Evolutionary conservation across 2,888 invertebrate species (phyloP), one percentile per base, ranked within the genome.

Genomic region (Monopis laevigella): DNA sequence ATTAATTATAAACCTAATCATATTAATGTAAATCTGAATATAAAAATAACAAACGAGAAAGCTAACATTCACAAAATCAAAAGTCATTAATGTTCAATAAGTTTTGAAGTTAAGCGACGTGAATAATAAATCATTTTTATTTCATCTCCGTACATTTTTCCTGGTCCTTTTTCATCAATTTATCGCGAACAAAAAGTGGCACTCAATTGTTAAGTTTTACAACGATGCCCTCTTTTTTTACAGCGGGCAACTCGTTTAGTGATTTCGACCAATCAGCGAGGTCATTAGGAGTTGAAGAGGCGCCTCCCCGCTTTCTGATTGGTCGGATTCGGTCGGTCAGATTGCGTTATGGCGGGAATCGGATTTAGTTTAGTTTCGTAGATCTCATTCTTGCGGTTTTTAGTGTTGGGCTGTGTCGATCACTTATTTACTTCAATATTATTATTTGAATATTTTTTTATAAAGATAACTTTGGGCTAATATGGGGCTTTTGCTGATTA

Each of bases 31-130:
- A n/a, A n/a, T n/a, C n/a, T n/a, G n/a, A n/a, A n/a, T n/a, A n/a
- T n/a, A n/a, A n/a, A n/a, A n/a, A n/a, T n/a, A n/a, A n/a, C n/a
- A n/a, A n/a, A n/a, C n/a, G n/a, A n/a, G n/a, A n/a, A 41, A 41
- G 5, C 26, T 3, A 17, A 14, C 21, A 35, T n/a, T 51, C 50
- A 59, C 64, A 64, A 74, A 75, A 77, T 80, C 78, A 77, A 68
- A 75, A 77, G 67, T 74, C 72, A 77, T 80, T 77, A 78, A 65
- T 56, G 69, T 80, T 67, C 69, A 74, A 75, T 78, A 75, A 74
- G 73, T 80, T 78, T 38, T 72, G 74, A 77, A 73, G 72, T 74
- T 71, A 68, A 65, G 60, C 62, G 66, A 60, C 62, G 57, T 56
- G 54, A 58, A 64, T 73, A 70, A 77, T 80, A 80, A 80, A 80